Evolutionary conservation across 2,113 vertebrate species (phyloP), one percentile per base, ranked within the genome.

Genomic region (Diadophis punctatus): DNA sequence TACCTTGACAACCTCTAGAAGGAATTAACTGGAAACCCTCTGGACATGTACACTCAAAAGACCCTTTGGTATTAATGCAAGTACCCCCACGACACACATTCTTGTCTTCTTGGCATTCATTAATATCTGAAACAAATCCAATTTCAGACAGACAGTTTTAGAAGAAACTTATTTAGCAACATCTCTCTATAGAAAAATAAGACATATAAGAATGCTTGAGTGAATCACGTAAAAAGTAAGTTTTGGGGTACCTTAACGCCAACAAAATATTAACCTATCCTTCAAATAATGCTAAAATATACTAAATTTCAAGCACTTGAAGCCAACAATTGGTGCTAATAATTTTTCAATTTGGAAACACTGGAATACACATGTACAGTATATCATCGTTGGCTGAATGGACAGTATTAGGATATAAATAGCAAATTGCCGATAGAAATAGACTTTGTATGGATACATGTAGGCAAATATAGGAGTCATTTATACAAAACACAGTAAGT

Each of bases 21-120:
- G 97, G 97, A 92, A 97, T 95, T 95, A 98, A 98, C 91, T 97
- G 98, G 97, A 98, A 99, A 9, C 99, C 99, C 8, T 93, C 95
- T 0, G 98, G 98, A 94, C 99, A 99, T 91, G 94, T 97, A 86
- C 99, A 99, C 43, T 98, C 98, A 95, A 99, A 99, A 49, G 99
- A 99, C 8, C 99, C 99, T 6, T 98, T 94, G 1, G 97, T 99
- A 95, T 99, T 99, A 30, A 98, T 96, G 94, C 99, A 99, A 92
- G 96, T 97, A 85, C 99, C 99, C 87, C 96, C 96, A 86, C 96
- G 97, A 96, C 99, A 99, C 91, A 98, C 95, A 52, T 94, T 93
- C 2, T 91, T 88, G 49, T 97, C 97, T 95, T 98, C 98, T 93
- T 97, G 94, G 95, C 99, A 99, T 96, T 99, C 99, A 43, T 99